Evolutionary conservation across 2,113 vertebrate species (phyloP), one percentile per base, ranked within the genome.

Genomic region (Spilogale gracilis): DNA sequence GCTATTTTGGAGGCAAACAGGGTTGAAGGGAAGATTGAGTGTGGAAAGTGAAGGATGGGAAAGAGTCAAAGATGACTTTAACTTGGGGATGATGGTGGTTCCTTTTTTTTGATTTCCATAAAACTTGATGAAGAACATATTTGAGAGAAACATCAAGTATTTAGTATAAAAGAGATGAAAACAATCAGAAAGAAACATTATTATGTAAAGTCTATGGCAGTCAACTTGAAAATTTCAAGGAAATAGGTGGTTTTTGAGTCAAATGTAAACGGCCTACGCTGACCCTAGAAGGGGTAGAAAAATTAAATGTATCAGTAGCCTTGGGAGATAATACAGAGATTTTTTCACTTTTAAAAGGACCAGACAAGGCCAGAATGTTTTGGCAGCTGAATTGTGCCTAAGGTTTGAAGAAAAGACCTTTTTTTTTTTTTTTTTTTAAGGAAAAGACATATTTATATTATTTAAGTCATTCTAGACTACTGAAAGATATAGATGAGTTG

Each of bases 111-210:
- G 23, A 65, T 79, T 23, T 52, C 56, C 52, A 10, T 83, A 89
- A 90, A 92, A 93, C 12, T 17, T 8, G 30, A 60, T 1, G 4
- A 43, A 83, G 25, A 58, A 21, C 21, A 93, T 38, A 82, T 82
- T n/a, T 74, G 30, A 16, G 21, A 69, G 45, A 73, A 87, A 30
- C 3, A 50, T 74, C 5, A 65, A 82, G 56, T 74, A 52, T 82
- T 95, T 82, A n/a, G 9, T 58, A 56, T 48, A n/a, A 81, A 71
- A 89, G 48, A 92, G 27, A 79, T 80, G 30, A 80, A 87, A 82
- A 63, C 17, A 48, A 63, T 76, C n/a, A 76, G 38, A 76, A 84
- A 90, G 56, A 58, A 89, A 84, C n/a, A 48, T 56, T 61, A n/a
- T 54, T 90, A 61, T 65, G 6, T 58, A 54, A 58, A 89, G 18